These are phyloP conservation scores for Asteroscopus sphinx DNA, from an alignment of 2,888 invertebrate species.

Conservation along the genomic window DNA sequence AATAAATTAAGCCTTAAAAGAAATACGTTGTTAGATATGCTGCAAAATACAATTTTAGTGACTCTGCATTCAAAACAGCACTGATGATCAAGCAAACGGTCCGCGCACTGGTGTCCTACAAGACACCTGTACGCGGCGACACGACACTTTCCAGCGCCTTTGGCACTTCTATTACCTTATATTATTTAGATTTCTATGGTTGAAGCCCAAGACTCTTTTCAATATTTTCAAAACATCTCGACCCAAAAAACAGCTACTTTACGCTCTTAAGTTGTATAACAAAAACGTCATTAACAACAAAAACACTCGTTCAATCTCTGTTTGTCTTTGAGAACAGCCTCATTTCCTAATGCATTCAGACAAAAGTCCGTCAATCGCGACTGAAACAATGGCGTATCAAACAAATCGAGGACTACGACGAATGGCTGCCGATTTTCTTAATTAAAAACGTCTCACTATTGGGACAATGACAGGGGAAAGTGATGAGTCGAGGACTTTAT, in stretches of 20 bases:
- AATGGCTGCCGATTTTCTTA: conserved; percentile 81
- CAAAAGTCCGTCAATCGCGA: conserved; percentile 71
- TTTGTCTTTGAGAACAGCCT: conserved; percentile 39
- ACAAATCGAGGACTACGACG: conserved; percentile 79
- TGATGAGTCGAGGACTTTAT: conserved; percentile 36
- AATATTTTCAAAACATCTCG: background rate
- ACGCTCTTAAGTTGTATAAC: conserved; percentile 8
- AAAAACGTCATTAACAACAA: conserved; percentile 35
- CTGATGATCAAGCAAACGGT: too few relatives aligned
- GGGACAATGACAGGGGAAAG: conserved; percentile 64
- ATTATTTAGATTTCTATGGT: too few relatives aligned
- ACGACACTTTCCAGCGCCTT: too few relatives aligned
- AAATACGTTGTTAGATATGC: too few relatives aligned
- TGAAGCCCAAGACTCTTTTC: too few relatives aligned
- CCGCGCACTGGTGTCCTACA: too few relatives aligned
- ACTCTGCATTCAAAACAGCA: too few relatives aligned
- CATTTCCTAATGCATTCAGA: conserved; percentile 80
- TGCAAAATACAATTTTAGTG: too few relatives aligned
- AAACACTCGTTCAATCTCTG: conserved; percentile 36
- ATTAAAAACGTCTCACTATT: conserved; percentile 86
- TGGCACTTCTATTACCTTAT: too few relatives aligned
- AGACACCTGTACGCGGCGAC: too few relatives aligned
- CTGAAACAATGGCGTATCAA: conserved; percentile 76
- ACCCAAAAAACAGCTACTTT: background rate
- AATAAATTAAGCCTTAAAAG: too few relatives aligned